Percentiles rank a stretch among this genome's conserved stretches.
Conservation (phyloP, 2,797 vertebrate species). For the Pantherophis vulpinus region DNA sequence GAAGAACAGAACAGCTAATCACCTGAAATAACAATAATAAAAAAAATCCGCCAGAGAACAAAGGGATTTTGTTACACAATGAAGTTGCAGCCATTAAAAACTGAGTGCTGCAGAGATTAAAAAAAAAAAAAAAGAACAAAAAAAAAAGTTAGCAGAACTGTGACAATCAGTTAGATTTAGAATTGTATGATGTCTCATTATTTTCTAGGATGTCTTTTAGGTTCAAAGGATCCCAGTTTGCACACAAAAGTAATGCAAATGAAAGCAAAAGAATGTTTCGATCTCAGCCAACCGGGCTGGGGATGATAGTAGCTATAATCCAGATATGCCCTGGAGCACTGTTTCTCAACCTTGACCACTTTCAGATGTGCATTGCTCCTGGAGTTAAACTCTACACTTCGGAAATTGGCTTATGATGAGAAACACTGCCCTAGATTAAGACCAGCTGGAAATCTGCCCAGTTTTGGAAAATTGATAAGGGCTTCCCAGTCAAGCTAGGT, state of each 20-base stretch:
- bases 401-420: no score
- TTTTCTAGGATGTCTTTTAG: background rate
- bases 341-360: background rate
- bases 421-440: background rate
- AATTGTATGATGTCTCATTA: background rate
- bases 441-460: background rate
- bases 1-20: conserved; percentile 11
- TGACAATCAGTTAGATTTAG: background rate
- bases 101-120: background rate
- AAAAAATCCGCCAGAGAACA: background rate
- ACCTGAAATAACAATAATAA: conserved; percentile 7
- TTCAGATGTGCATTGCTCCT: background rate
- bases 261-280: background rate
- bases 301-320: background rate
- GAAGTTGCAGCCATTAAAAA: background rate
- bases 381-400: no score
- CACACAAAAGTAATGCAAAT: background rate
- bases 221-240: background rate
- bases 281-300: background rate
- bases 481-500: background rate
- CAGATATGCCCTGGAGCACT: background rate
- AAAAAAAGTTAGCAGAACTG: background rate
- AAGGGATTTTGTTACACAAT: background rate
- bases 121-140: background rate
- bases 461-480: background rate